Evolutionary conservation across 2,113 vertebrate species (phyloP).

Genomic region (Nothobranchius furzeri): DNA sequence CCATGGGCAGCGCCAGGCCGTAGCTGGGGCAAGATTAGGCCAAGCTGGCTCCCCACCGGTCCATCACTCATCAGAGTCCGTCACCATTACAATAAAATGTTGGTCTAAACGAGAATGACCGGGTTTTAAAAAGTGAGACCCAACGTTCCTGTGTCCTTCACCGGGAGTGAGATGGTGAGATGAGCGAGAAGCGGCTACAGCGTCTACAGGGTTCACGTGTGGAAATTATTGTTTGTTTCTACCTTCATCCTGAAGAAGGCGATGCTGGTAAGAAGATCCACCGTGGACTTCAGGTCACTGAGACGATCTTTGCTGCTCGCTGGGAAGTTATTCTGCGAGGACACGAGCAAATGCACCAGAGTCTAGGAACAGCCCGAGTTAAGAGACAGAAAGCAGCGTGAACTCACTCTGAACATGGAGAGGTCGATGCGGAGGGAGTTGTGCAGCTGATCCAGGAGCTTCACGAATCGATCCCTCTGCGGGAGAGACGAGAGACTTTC

Average conservation of each 20-base stretch:
- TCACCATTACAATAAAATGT: too few relatives aligned
- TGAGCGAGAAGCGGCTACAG: too few relatives aligned
- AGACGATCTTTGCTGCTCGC: conserved; percentile 89
- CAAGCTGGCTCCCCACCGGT: too few relatives aligned
- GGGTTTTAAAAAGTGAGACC: too few relatives aligned
- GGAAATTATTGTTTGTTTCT: neutral
- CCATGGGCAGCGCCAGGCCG: too few relatives aligned
- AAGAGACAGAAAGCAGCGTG: neutral
- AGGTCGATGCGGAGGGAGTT: conserved; percentile 98
- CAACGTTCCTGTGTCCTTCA: too few relatives aligned
- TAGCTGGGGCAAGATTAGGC: too few relatives aligned
- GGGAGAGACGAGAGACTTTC: conserved; percentile 4
- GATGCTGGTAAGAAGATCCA: conserved; percentile 98
- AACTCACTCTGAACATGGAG: conserved; percentile 93
- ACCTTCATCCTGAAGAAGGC: conserved; percentile 99
- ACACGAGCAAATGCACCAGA: conserved; percentile 33
- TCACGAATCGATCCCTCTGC: conserved; percentile 94
- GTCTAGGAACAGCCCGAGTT: neutral
- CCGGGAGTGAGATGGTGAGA: too few relatives aligned
- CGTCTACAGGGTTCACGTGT: too few relatives aligned
- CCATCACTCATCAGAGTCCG: too few relatives aligned
- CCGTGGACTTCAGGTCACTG: conserved; percentile 92
- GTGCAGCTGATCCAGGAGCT: conserved; percentile 96
- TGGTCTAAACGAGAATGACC: too few relatives aligned
- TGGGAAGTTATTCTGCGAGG: conserved; percentile 93